Base-by-base conservation (phyloP, 2,888 invertebrate species). In the Eupithecia pulchellata region DNA sequence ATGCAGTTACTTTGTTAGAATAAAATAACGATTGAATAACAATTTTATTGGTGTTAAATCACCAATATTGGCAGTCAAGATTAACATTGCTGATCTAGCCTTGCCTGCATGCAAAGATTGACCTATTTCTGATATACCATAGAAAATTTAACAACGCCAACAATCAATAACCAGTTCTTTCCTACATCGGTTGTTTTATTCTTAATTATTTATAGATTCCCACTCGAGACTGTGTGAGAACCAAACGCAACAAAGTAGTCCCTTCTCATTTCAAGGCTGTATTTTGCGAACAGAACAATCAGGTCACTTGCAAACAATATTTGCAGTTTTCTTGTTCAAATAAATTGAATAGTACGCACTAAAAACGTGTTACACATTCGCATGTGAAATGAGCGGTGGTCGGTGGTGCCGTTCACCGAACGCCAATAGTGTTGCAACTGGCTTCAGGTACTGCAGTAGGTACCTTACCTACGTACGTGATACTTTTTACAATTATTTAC, bases 401-500 rank as follows among this genome's bases (percentile, higher is more conserved):
- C 20, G 17, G 77, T 76, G 70, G 78, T 79, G 78, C 82, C 81
- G 78, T 79, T 82, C 83, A 81, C 82, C 74, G 83, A 81, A 83
- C 82, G 81, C 78, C 82, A 79, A 83, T 81, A 80, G 65, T 92
- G 91, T 84, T 81, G 92, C 90, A 91, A 92, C 84, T 69, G 75
- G 91, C 83, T 69, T 73, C 47, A 52, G 47, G 57, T 58, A 55
- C 13, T 58, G 39, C 13, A 29, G 17, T 0, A 0, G 1, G n/a
- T 20, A 47, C 42, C 30, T 60, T 29, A 8, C 8, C 64, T 64
- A 8, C 8, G 66, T 64, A 87, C 92, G 92, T 91, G 92, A 89
- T 90, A 82, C 84, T 87, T 86, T 87, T 92, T 88, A 87, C 84
- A 91, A 92, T 88, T 82, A 67, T 90, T 90, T 91, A 90, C 90